Evolutionary conservation across 2,888 invertebrate species (phyloP).

Genomic region (Leucophora obtusa): DNA sequence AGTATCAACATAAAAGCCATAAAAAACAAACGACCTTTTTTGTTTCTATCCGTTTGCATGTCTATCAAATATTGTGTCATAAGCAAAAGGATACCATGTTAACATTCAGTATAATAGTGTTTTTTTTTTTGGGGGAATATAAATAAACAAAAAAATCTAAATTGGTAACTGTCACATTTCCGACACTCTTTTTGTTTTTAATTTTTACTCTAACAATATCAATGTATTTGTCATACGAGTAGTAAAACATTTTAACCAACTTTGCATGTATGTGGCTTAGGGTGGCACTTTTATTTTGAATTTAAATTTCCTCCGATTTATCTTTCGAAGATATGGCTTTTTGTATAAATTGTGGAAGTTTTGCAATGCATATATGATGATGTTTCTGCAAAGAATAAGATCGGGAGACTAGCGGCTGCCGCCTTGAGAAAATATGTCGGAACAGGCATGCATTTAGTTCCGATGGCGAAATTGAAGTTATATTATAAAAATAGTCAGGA

Average conservation of each 20-base stretch:
- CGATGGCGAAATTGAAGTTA: no score
- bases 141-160: constrained; percentile 8
- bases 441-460: no score
- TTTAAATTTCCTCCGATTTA: not conserved
- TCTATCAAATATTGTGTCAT: constrained; percentile 18
- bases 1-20: constrained; percentile 1
- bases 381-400: no score
- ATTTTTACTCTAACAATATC: constrained; percentile 17
- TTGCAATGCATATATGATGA: no score
- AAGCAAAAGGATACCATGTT: not conserved
- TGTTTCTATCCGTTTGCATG: not conserved
- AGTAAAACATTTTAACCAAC: constrained; percentile 29
- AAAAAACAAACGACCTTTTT: not conserved
- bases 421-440: no score
- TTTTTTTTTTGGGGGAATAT: not conserved
- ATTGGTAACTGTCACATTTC: constrained; percentile 43
- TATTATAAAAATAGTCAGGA: no score
- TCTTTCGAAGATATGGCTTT: no score
- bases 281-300: not conserved
- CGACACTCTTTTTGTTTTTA: constrained; percentile 22
- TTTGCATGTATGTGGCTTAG: constrained; percentile 3
- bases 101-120: not conserved
- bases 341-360: no score
- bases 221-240: constrained; percentile 23
- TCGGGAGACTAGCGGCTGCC: no score